Percentiles rank a stretch among this genome's conserved stretches.
Conservation (phyloP, 2,797 vertebrate species). For the Malurus splendens region DNA sequence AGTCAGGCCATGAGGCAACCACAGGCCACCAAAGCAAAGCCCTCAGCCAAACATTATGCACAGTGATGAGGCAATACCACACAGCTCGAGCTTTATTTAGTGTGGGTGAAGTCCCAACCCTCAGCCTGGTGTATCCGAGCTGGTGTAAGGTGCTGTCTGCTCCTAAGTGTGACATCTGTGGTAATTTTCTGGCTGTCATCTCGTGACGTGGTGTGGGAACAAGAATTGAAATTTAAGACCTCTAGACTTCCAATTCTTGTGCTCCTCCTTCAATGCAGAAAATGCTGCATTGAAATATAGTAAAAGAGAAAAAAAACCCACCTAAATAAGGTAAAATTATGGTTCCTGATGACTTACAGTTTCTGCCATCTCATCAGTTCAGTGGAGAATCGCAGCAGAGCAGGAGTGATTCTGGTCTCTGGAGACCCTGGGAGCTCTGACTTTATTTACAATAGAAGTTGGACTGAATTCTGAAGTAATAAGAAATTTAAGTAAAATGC, state of each 20-base stretch:
- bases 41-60: background rate
- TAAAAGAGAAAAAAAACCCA: background rate
- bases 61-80: background rate
- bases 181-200: background rate
- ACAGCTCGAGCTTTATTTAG: background rate
- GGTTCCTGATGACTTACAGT: background rate
- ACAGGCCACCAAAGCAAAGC: background rate
- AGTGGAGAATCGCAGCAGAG: background rate
- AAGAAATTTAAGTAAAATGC: slow-evolving; percentile 10
- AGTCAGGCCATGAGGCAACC: background rate
- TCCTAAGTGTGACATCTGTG: background rate
- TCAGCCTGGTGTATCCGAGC: background rate
- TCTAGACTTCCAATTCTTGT: background rate
- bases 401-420: background rate
- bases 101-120: background rate
- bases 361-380: background rate
- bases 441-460: slow-evolving; percentile 2
- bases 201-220: background rate
- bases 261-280: background rate
- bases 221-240: background rate
- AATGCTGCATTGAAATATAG: background rate
- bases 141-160: background rate
- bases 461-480: slow-evolving; percentile 4
- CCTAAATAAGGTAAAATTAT: background rate
- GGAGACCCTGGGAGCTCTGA: background rate